phyloP scores from a whole-genome alignment of 53 echinoderm and acorn worm species.

The Zoroaster sp. region DNA sequence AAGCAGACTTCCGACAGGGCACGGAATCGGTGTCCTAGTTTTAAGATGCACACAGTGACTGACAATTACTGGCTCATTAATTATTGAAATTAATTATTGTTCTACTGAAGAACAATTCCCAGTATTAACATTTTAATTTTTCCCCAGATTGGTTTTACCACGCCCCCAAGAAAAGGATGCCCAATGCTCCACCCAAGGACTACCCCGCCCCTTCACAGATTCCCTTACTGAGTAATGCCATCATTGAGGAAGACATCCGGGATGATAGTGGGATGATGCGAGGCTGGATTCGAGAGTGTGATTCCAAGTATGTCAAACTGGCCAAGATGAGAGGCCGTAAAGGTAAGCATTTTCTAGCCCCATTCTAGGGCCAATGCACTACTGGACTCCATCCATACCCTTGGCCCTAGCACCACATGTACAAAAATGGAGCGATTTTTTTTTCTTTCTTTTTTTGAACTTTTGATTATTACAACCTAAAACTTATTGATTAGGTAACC shows the following conservation, averaged over 20 bases:
- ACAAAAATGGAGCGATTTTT: too few relatives aligned
- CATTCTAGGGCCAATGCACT: too few relatives aligned
- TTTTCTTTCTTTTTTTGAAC: too few relatives aligned
- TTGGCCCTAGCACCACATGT: too few relatives aligned
- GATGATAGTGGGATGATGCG: constrained; percentile 84
- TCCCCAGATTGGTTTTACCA: constrained; percentile 96
- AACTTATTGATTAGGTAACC: too few relatives aligned
- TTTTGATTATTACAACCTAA: too few relatives aligned
- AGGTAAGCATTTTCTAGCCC: constrained; percentile 63
- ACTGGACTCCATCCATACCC: too few relatives aligned
- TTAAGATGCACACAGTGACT: not conserved
- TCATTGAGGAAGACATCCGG: constrained; percentile 58
- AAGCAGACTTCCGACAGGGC: too few relatives aligned
- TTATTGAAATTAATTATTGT: too few relatives aligned
- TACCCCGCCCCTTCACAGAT: constrained; percentile 99
- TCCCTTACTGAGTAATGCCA: constrained; percentile 66
- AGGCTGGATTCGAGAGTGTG: constrained; percentile 87
- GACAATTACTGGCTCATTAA: not conserved
- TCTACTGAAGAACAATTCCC: not conserved
- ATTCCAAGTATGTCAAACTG: constrained; percentile 89
- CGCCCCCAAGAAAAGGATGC: constrained; percentile 74
- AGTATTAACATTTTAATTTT: too few relatives aligned
- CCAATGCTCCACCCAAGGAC: constrained; percentile 54
- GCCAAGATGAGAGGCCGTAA: constrained; percentile 92
- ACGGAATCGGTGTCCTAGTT: not conserved